Evolutionary conservation across 2,113 vertebrate genomes (phyloP), one percentile per base, ranked within the genome.

Genomic region (Suricata suricatta): DNA sequence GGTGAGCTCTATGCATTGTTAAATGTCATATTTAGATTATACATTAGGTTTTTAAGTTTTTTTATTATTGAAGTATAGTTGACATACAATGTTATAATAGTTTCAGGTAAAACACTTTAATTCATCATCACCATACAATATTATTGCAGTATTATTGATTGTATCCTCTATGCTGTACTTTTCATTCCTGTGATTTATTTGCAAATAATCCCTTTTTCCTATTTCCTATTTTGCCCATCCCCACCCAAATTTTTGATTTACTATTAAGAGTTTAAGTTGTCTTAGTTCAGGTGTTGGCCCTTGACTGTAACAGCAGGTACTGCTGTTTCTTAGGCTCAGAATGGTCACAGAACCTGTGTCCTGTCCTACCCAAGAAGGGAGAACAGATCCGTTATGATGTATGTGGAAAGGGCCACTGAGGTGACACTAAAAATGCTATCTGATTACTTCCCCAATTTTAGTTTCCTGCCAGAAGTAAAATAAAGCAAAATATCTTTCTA

Each of bases 1-100:
- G 96, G 99, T 99, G 97, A 97, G 98, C 98, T 94, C 29, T 89
- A 2, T 44, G 6, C 44, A 23, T 29, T 88, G n/a, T n/a, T 33
- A 7, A 35, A 1, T 57, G 15, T 50, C 50, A 47, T 63, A 63
- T 38, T 54, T 57, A 57, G 54, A 2, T 66, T 14, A 33, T 3
- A 11, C 25, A 12, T 31, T 83, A 54, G 29, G n/a, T 29, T 76
- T 47, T 47, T 77, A 31, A 47, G 17, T 47, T 10, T 47, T 47
- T 47, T 47, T 29, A 47, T 47, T 9, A 29, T 29, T 47, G 72
- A 47, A 31, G 74, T 44, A 31, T 44, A 5, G 74, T 47, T 47
- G 27, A 47, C 3, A 4, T 47, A 47, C 27, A 9, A 9, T 77
- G 41, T 47, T 29, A 17, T 17, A 15, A 27, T 77, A 31, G 74